Evolutionary conservation across 2,888 invertebrate genomes (phyloP).

Genomic region (Parapristionchus giblindavisi): DNA sequence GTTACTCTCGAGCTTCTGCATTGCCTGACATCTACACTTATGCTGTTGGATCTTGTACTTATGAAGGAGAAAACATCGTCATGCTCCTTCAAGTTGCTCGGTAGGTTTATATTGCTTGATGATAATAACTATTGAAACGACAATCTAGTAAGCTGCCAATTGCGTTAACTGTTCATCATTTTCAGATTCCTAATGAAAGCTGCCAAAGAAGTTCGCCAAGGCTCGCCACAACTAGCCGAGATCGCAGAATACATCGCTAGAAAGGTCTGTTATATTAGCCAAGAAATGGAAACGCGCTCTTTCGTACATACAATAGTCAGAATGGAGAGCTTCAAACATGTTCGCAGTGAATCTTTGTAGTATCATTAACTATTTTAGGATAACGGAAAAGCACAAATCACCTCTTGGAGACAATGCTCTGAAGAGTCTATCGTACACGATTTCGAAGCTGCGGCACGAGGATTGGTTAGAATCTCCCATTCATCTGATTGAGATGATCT

Average conservation of each 20-base stretch:
- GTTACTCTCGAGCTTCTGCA: conserved; percentile 75
- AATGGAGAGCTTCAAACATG: no score
- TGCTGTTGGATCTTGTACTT: conserved; percentile 88
- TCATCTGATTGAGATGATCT: not conserved
- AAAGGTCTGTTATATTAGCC: no score
- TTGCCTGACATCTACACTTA: conserved; percentile 85
- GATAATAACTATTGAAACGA: not conserved
- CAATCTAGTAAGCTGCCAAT: not conserved
- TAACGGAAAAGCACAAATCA: conserved; percentile 17
- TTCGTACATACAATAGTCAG: no score
- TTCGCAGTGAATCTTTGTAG: not conserved
- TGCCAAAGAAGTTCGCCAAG: conserved; percentile 50
- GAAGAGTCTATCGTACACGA: conserved; percentile 54
- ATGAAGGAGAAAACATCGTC: conserved; percentile 96
- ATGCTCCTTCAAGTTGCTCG: conserved; percentile 86
- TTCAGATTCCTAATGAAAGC: conserved; percentile 59
- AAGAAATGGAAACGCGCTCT: no score
- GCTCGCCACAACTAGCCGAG: conserved; percentile 54
- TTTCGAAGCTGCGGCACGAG: conserved; percentile 63
- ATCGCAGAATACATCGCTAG: conserved; percentile 55
- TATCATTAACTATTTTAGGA: conserved; percentile 5
- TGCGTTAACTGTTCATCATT: not conserved
- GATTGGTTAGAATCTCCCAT: conserved; percentile 44
- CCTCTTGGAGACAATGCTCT: conserved; percentile 42
- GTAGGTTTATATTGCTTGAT: conserved; percentile 44